Base-by-base conservation (phyloP, 2,888 invertebrate genomes). In the Aplocera efformata region DNA sequence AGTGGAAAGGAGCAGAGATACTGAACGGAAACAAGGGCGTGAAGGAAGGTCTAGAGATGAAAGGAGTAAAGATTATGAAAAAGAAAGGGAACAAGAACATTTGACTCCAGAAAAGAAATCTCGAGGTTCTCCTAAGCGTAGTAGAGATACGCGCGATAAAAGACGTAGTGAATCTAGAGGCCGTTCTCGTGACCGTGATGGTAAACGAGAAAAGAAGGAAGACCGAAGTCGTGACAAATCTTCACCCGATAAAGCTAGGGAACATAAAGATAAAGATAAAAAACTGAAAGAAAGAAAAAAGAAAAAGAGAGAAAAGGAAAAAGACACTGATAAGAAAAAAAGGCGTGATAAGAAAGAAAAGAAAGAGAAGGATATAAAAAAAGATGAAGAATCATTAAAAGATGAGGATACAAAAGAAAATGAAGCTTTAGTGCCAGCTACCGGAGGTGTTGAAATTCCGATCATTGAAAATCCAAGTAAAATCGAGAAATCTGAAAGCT, bases 241-340 rank as follows among this genome's bases (percentile, higher is more conserved):
- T 7, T 78, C 77, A 21, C 80, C 85, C 10, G 90, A 90, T 24
- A 73, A 84, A 60, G 80, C 60, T 50, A 88, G 79, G 50, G 90
- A 90, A 42, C 90, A 89, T 39, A 91, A 90, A 62, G 90, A 91
- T 9, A 90, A 90, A 56, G 90, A 90, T 38, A 88, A 89, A 52
- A 90, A 88, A 63, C 73, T 88, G 61, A 80, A 70, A 71, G 83
- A 66, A 66, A 88, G 63, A 75, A 90, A 83, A 64, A 90, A 85
- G 44, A 90, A 89, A 61, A 89, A 90, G 57, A 56, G 85, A 79
- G 63, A 86, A 81, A 58, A 83, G 76, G 58, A 90, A 90, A 90
- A 90, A 63, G 90, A 53, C 1, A 9, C 29, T 1, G 90, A 90
- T 40, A 88, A 89, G 54, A 90, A 88, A 64, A 76, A 88, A 66